Base-by-base conservation (phyloP, 2,888 invertebrate genomes). In the Gerris lacustris region DNA sequence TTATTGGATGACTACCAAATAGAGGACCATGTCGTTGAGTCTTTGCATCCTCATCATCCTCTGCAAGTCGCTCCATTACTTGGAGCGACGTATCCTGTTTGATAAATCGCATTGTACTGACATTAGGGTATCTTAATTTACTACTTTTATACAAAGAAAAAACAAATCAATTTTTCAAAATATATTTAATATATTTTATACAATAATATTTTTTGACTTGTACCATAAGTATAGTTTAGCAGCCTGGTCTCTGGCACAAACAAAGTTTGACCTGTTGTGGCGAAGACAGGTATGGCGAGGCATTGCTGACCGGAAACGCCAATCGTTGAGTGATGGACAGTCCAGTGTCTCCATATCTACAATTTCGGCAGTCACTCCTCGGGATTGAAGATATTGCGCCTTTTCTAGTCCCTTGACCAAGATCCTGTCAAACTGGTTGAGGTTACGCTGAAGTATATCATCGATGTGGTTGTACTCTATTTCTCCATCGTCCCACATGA, bases 1-100 rank as follows among this genome's bases (percentile, higher is more conserved):
- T 71, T 47, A 77, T 75, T 2, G 64, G 69, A 45, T 66, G 17
- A 17, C 7, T 44, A 7, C 66, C 69, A 45, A 69, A 69, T 31
- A 69, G 18, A 18, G 17, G 11, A 17, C 69, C 69, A 15, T 69
- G 69, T 17, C 7, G 63, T 31, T 31, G 31, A 31, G 31, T 31
- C 31, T 31, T 31, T 31, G 31, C 31, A 31, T 31, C 31, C 31
- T 31, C 31, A 31, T 31, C 31, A 31, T 31, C 31, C 31, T 31
- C 31, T 31, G 31, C 31, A 31, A 31, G 31, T 31, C 31, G 31
- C 31, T 31, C 31, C 31, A 31, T 31, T 31, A 31, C 31, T 31
- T 31, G 31, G 31, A 31, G 31, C 31, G 31, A 31, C 31, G 31
- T 31, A 4, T 31, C 31, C 31, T 31, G 31, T 31, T 31, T 31